Evolutionary conservation across 2,888 invertebrate species (phyloP).

Genomic region (Agriotes lineatus): DNA sequence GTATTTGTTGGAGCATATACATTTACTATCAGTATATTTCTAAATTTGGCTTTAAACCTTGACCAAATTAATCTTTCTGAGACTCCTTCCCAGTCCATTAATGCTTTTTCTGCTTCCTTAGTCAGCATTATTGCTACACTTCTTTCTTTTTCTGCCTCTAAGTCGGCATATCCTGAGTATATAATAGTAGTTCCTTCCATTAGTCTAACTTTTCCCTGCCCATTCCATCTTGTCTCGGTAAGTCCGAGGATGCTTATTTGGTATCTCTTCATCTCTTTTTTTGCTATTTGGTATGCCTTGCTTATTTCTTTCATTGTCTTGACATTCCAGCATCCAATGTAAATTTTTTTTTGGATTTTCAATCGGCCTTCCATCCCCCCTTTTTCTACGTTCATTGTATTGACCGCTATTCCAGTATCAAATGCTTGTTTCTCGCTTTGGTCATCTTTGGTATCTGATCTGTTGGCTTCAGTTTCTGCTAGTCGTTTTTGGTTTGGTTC

Average conservation of each 20-base stretch:
- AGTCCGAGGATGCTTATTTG: not conserved
- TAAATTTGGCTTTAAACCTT: slow-evolving; percentile 5
- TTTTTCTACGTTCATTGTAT: not conserved
- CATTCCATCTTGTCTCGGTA: slow-evolving; percentile 2
- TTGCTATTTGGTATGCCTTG: no score
- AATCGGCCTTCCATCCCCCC: not conserved
- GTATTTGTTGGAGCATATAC: slow-evolving; percentile 10
- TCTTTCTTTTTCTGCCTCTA: slow-evolving; percentile 4
- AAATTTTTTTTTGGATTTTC: no score
- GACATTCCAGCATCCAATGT: no score
- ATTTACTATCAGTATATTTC: not conserved
- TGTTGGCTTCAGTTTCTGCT: not conserved
- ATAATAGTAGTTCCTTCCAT: not conserved
- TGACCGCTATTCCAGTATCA: not conserved
- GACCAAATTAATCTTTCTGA: slow-evolving; percentile 7
- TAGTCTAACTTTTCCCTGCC: not conserved
- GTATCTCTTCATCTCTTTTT: no score
- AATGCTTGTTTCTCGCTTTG: not conserved
- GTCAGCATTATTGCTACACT: slow-evolving; percentile 13
- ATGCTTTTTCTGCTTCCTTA: not conserved
- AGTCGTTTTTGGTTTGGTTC: not conserved
- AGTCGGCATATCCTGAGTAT: not conserved
- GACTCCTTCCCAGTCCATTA: slow-evolving; percentile 11
- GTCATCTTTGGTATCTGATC: not conserved
- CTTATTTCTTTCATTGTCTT: not conserved